These are phyloP conservation scores for Erythrocercus mccallii DNA, from an alignment of 2,113 vertebrate genomes.

Conservation along the genomic window DNA sequence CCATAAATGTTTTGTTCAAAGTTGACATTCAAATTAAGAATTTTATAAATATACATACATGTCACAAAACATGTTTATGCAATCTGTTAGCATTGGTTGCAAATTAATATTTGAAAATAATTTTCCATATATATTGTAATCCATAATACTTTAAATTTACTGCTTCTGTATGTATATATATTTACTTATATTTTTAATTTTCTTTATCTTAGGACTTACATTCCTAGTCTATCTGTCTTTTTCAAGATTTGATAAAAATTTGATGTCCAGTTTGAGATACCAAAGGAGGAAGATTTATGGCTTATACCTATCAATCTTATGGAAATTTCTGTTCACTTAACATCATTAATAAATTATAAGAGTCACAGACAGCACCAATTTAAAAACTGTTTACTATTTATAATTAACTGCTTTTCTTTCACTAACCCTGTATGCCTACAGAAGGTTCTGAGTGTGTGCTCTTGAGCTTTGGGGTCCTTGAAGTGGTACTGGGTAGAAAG, in stretches of 20 bases:
- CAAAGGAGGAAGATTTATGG: not conserved
- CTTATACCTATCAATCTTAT: not conserved
- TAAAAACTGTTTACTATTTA: not conserved
- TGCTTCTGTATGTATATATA: not conserved
- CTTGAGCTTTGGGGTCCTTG: not conserved
- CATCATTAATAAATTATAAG: not conserved
- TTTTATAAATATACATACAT: not conserved
- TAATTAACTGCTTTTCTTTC: not conserved
- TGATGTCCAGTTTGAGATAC: not conserved
- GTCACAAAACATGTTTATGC: not conserved
- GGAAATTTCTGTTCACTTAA: not conserved
- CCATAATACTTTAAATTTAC: not conserved
- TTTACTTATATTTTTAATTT: not conserved
- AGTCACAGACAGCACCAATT: not conserved
- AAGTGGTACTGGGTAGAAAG: not conserved
- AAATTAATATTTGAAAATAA: not conserved
- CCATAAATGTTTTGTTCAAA: not conserved
- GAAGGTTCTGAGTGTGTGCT: not conserved
- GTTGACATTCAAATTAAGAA: not conserved
- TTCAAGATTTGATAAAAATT: not conserved
- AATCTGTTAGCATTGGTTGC: not conserved
- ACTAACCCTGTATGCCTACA: not conserved
- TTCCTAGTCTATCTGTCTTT: not conserved
- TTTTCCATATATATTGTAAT: not conserved
- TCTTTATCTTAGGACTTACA: not conserved